Evolutionary conservation across 92 coral and sea anemone species (phyloP), one percentile per base, ranked within the genome.

Genomic region (Palythoa grandis): DNA sequence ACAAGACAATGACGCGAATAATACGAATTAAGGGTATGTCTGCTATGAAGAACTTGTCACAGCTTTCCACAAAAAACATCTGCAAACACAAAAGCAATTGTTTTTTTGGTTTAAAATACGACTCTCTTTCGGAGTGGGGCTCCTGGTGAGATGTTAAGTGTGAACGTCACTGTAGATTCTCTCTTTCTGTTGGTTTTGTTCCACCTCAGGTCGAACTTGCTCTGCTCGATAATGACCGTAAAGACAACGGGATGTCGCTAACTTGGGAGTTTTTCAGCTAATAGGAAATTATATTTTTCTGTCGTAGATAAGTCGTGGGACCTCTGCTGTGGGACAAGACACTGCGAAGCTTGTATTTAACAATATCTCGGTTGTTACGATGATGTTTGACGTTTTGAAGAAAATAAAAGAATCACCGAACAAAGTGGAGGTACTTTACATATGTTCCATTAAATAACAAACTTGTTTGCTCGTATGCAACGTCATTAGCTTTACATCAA

Each of bases 341-440:
- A 54, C 69, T 6, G 69, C 56, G 0, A 77, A 57, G 14, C 15
- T 77, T 35, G 13, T 77, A 47, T 77, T 56, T 50, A 56, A n/a
- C 50, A 77, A 63, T 6, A 19, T 77, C 53, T 77, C 82, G 25
- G 82, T 77, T 15, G 69, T 70, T 19, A 57, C 16, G 70, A 77
- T 14, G 82, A 53, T 77, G 52, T 60, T 54, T 39, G 58, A 54
- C 69, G 70, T 54, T 19, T 9, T 77, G 52, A 53, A 76, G 66
- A 80, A 70, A 66, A 66, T 76, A 50, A 70, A 37, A 16, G 67
- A 82, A 69, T 86, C 88, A 66, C 65, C 77, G 58, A 69, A 86
- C 73, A 52, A 66, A 79, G 83, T 94, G 74, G 98, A 94, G 74
- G 87, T 79, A 16, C 76, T 88, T 12, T 54, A 22, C 29, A 35